These are phyloP conservation scores for Microcebus murinus DNA, from an alignment of 2,113 vertebrate genomes.

Conservation along the genomic window DNA sequence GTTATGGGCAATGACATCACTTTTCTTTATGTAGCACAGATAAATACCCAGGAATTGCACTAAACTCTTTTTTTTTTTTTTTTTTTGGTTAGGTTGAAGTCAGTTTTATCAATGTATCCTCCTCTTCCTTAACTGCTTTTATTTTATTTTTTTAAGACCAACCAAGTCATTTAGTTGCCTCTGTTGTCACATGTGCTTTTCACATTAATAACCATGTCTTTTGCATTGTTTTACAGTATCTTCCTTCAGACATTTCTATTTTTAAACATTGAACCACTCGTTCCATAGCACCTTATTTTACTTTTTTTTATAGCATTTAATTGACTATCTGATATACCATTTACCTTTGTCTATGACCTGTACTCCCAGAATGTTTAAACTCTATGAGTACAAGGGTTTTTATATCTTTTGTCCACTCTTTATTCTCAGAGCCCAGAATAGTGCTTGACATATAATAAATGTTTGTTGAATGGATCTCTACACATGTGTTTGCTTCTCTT, in stretches of 20 bases:
- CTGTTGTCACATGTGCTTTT: background rate
- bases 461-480: background rate
- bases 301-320: background rate
- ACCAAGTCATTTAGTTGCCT: background rate
- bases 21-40: background rate
- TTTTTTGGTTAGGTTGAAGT: background rate
- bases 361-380: background rate
- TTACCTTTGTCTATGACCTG: background rate
- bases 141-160: background rate
- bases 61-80: background rate
- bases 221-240: background rate
- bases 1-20: background rate
- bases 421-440: background rate
- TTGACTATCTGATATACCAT: background rate
- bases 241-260: background rate
- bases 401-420: background rate
- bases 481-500: background rate
- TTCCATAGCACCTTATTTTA: background rate
- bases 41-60: background rate
- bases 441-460: background rate
- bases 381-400: background rate
- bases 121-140: background rate
- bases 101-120: background rate
- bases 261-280: background rate
- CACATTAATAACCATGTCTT: background rate